Base-by-base conservation (phyloP, 2,797 vertebrate species). In the Myotis vivesi region DNA sequence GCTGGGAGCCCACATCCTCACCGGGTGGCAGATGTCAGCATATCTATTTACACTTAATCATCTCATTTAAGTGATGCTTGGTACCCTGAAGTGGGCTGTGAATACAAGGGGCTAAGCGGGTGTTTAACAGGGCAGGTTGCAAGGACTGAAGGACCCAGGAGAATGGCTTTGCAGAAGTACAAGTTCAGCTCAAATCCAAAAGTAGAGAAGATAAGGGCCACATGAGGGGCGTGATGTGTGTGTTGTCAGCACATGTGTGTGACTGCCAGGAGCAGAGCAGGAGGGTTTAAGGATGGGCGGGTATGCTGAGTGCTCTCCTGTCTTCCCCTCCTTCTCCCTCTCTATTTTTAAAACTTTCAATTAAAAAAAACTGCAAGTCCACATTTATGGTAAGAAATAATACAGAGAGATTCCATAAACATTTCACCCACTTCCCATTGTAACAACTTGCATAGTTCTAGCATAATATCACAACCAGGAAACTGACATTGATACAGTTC, bases 191-290 rank as follows among this genome's bases (percentile, higher is more conserved):
- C 33, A 8, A 0, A 30, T 51, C 38, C 7, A 4, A 7, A 82
- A 22, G 5, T 15, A 23, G 44, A 23, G 19, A 68, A 41, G 25
- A 5, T 4, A 2, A 28, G 72, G 20, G 71, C 13, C 23, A n/a
- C 13, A 1, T 5, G 15, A 75, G 8, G 8, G 51, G 53, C 2
- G 5, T 11, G 22, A 3, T 10, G 13, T 1, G 5, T 0, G 6
- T 20, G 4, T 8, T 36, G 6, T 6, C 5, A 20, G 75, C 25
- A 25, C 23, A 6, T 2, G 7, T 6, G 46, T 16, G 8, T 1
- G 73, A n/a, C 10, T 0, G 0, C 1, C 30, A 5, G 8, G 28
- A 55, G 20, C 22, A 36, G 44, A 30, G 17, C 1, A 2, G 6
- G 25, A 75, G 59, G 23, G 11, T 19, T 23, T 19, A 11, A 19